phyloP scores from a whole-genome alignment of 2,113 vertebrate genomes.

The Tragelaphus strepsiceros region DNA sequence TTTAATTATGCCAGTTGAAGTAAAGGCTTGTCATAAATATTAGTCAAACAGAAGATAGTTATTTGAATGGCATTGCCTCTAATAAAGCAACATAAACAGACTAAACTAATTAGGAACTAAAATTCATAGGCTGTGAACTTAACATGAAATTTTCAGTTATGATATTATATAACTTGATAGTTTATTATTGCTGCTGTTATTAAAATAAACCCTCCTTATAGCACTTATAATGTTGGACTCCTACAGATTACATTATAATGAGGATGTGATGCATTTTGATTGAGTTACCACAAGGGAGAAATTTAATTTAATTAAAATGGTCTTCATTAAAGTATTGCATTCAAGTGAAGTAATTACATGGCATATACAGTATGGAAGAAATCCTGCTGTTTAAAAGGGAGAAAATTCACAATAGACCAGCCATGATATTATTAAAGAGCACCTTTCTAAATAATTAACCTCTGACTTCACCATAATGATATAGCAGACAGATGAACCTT shows the following conservation, averaged over 20 bases:
- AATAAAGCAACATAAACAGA: conserved; percentile 64
- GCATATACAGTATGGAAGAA: conserved; percentile 73
- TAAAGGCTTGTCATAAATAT: conserved; percentile 67
- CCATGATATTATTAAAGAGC: conserved; percentile 47
- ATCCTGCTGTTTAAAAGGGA: conserved; percentile 71
- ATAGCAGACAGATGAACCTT: not conserved
- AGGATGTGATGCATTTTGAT: conserved; percentile 83
- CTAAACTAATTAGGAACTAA: conserved; percentile 71
- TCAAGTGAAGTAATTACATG: conserved; percentile 82
- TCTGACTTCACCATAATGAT: not conserved
- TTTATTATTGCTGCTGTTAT: conserved; percentile 76
- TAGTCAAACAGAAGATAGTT: conserved; percentile 67
- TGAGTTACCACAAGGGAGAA: conserved; percentile 82
- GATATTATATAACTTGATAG: conserved; percentile 76
- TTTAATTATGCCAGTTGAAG: conserved; percentile 66
- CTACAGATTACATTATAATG: conserved; percentile 83
- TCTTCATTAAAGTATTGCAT: conserved; percentile 84
- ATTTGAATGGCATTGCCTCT: conserved; percentile 64
- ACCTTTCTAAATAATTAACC: conserved; percentile 52
- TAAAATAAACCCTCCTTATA: conserved; percentile 78
- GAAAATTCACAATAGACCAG: conserved; percentile 52
- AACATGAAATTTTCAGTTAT: conserved; percentile 70
- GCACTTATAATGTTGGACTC: conserved; percentile 77
- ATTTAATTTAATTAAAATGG: conserved; percentile 86
- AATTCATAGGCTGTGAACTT: conserved; percentile 69